phyloP scores from a whole-genome alignment of 2,113 vertebrate genomes.

The Stigmatopora argus region DNA sequence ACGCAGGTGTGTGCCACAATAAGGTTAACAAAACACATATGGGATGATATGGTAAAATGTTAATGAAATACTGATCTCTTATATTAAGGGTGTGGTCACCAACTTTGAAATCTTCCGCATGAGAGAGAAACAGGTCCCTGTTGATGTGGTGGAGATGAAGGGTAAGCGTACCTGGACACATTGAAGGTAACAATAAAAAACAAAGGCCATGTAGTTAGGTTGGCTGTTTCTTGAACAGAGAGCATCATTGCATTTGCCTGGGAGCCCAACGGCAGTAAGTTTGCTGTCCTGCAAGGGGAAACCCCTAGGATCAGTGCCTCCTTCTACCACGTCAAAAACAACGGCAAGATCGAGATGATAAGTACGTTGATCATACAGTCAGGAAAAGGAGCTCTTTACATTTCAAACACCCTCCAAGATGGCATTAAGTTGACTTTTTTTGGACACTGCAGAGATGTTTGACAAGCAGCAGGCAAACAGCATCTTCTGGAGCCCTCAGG shows the following conservation, averaged over 20 bases:
- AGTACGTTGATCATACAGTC: conserved; percentile 72
- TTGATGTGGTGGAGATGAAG: conserved; percentile 99
- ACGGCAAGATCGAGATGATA: conserved; percentile 94
- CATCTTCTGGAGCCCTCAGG: conserved; percentile 99
- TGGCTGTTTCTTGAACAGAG: conserved; percentile 65
- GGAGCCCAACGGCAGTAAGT: conserved; percentile 98
- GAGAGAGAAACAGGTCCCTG: conserved; percentile 97
- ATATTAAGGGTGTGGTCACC: conserved; percentile 88
- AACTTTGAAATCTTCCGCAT: conserved; percentile 99
- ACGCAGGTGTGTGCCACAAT: conserved; percentile 75
- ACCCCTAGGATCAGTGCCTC: conserved; percentile 87
- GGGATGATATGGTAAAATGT: background rate
- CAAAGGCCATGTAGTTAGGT: background rate
- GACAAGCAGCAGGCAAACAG: conserved; percentile 99
- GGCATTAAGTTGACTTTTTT: background rate
- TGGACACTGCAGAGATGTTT: conserved; percentile 78
- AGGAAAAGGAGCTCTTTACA: too few relatives aligned
- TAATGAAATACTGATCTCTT: conserved; percentile 2
- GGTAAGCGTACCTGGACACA: conserved; percentile 62
- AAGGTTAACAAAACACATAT: background rate
- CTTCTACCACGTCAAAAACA: conserved; percentile 97
- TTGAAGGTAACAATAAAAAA: too few relatives aligned
- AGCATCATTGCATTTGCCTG: conserved; percentile 96
- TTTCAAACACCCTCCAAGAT: background rate
- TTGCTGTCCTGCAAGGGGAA: conserved; percentile 94